These are phyloP conservation scores for Andrena fulva DNA, from an alignment of 2,888 invertebrate species.

Conservation along the genomic window DNA sequence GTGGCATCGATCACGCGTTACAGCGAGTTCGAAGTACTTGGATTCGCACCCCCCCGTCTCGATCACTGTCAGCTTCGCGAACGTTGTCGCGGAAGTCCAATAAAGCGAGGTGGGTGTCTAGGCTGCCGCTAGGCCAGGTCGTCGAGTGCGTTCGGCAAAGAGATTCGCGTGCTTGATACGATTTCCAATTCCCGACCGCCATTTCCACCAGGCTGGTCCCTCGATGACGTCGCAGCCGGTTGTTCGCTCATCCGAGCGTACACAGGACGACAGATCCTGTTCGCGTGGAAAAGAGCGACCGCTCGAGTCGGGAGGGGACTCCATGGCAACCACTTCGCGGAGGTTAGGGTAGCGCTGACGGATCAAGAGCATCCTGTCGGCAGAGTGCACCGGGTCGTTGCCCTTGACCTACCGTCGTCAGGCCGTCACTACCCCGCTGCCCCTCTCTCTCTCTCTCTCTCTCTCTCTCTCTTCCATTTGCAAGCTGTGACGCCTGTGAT, in stretches of 20 bases:
- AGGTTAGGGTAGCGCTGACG: slow-evolving; percentile 67
- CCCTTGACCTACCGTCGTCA: slow-evolving; percentile 81
- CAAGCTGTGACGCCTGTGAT: slow-evolving; percentile 56
- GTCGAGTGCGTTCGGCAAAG: slow-evolving; percentile 32
- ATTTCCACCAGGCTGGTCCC: slow-evolving; percentile 25
- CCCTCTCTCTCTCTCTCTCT: not conserved
- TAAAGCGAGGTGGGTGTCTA: not conserved
- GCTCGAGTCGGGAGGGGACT: slow-evolving; percentile 56
- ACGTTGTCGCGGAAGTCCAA: too few relatives aligned
- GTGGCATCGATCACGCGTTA: too few relatives aligned
- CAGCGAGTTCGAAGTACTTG: too few relatives aligned
- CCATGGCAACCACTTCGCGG: slow-evolving; percentile 72
- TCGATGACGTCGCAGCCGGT: slow-evolving; percentile 31
- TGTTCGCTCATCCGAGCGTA: slow-evolving; percentile 3
- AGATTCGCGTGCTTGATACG: slow-evolving; percentile 59
- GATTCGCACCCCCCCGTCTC: too few relatives aligned
- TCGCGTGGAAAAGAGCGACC: slow-evolving; percentile 57
- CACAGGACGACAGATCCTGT: slow-evolving; percentile 24
- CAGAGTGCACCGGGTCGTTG: slow-evolving; percentile 78
- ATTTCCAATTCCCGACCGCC: slow-evolving; percentile 65
- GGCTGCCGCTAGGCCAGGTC: slow-evolving; percentile 23
- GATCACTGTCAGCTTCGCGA: too few relatives aligned
- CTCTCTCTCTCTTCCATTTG: slow-evolving; percentile 60
- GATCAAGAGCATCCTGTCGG: slow-evolving; percentile 69
- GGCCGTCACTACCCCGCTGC: slow-evolving; percentile 47